Percentiles rank a stretch among this genome's conserved stretches.
These are phyloP conservation scores for Tigriopus californicus DNA, from an alignment of 2,888 invertebrate genomes.

Conservation along the genomic window DNA sequence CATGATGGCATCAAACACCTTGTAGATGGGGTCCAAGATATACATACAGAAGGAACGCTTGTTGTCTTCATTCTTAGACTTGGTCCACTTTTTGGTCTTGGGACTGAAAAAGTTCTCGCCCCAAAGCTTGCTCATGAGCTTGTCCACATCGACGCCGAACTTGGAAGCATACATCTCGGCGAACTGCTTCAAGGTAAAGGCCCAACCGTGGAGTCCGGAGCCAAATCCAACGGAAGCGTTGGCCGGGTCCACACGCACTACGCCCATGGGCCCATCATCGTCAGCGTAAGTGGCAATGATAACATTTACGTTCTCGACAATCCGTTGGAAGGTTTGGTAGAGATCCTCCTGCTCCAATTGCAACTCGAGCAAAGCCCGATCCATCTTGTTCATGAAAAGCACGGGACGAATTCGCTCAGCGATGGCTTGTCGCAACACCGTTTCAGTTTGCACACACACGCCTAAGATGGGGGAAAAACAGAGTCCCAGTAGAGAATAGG, in stretches of 20 bases:
- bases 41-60: constrained; percentile 98
- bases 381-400: constrained; percentile 99
- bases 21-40: constrained; percentile 95
- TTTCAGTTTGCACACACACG: constrained; percentile 99
- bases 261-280: constrained; percentile 96
- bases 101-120: constrained; percentile 98
- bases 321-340: constrained; percentile 91
- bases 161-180: constrained; percentile 63
- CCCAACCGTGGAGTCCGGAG: constrained; percentile 99
- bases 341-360: constrained; percentile 91
- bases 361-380: constrained; percentile 89
- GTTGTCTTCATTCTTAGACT: constrained; percentile 71
- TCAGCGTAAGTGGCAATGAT: constrained; percentile 98
- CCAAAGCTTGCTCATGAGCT: constrained; percentile 90
- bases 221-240: constrained; percentile 99
- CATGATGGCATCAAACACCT: constrained; percentile 69
- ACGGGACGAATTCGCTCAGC: constrained; percentile 99
- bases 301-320: constrained; percentile 98
- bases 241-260: constrained; percentile 91
- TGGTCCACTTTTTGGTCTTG: constrained; percentile 94
- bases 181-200: constrained; percentile 98
- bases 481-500: too few relatives aligned
- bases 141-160: constrained; percentile 90
- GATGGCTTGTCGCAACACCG: constrained; percentile 97
- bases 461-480: constrained; percentile 37